Evolutionary conservation across 1,140 invertebrate species (phyloP).

Genomic region (Euglossa dilemma): DNA sequence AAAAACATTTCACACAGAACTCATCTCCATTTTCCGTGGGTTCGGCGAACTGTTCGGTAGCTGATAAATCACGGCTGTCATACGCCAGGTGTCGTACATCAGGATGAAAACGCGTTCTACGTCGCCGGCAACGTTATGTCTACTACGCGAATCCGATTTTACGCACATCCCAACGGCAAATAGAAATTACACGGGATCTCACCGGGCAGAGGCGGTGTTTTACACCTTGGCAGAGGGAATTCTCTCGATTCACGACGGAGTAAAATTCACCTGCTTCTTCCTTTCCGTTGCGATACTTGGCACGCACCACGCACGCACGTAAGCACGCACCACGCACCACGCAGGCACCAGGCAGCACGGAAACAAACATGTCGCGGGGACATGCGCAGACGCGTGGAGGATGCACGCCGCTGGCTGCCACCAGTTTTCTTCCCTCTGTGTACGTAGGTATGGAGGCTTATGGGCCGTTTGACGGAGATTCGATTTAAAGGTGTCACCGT

Average conservation of each 20-base stretch:
- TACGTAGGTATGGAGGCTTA: neutral
- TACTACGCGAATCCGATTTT: conserved; percentile 64
- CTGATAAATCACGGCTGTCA: conserved; percentile 70
- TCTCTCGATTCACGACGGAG: conserved; percentile 68
- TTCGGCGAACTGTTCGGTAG: conserved; percentile 60
- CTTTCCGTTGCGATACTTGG: neutral
- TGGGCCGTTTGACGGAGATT: neutral
- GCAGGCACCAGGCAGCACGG: no score
- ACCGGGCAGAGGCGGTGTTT: conserved; percentile 59
- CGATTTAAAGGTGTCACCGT: neutral
- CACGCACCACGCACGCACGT: no score
- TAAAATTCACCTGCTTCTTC: conserved; percentile 46
- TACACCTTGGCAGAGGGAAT: conserved; percentile 67
- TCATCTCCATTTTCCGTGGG: conserved; percentile 37
- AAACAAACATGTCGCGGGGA: no score
- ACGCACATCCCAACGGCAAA: conserved; percentile 61
- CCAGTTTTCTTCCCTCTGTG: no score
- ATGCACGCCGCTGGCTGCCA: no score
- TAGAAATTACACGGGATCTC: conserved; percentile 67
- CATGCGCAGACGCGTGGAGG: no score
- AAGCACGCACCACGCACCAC: no score
- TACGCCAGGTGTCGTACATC: conserved; percentile 68
- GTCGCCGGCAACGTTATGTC: conserved; percentile 59
- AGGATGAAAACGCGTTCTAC: conserved; percentile 60
- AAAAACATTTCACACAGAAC: conserved; percentile 33